Base-by-base conservation (phyloP, 2,888 invertebrate genomes). In the Synergus itoensis region DNA sequence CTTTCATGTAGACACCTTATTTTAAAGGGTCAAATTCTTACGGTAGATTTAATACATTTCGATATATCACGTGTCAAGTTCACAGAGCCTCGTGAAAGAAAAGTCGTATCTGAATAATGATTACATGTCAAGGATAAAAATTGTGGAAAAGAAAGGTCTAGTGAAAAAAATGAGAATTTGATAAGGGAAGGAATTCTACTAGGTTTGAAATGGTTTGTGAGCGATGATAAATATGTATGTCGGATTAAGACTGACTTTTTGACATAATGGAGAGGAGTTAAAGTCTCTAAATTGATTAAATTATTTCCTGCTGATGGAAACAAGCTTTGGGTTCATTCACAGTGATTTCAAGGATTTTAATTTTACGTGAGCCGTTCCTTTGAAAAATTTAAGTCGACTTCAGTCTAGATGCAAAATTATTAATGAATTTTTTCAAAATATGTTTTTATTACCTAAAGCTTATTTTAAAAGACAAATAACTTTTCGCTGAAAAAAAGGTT, bases 41-140 rank as follows among this genome's bases (percentile, higher is more conserved):
- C 48, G 73, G 73, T 73, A 69, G 18, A 53, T 73, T 53, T 73
- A n/a, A 73, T 48, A 8, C 14, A 53, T 45, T 36, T 9, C 73
- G 36, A 73, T 73, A 53, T 73, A 73, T 73, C 73, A 73, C 45
- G 14, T 48, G 67, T 69, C 67, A 48, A 21, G 16, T 69, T 43
- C 67, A 43, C 43, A 69, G 16, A 43, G 21, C 12, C 45, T 45
- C 28, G 45, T 67, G 21, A 69, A 45, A 69, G 45, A 69, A 18
- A 48, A 43, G 67, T 18, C 43, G 45, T 1, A 7, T 28, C 14
- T 69, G 67, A 45, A 48, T 69, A 48, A 69, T 69, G 16, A 45
- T 2, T 45, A 18, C 45, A 4, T 67, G 67, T n/a, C 67, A 18
- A 45, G 18, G 16, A 14, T 48, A 7, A 48, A 69, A 69, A 48